Conservation (phyloP, 2,797 vertebrate genomes). For the Graptemys geographica region DNA sequence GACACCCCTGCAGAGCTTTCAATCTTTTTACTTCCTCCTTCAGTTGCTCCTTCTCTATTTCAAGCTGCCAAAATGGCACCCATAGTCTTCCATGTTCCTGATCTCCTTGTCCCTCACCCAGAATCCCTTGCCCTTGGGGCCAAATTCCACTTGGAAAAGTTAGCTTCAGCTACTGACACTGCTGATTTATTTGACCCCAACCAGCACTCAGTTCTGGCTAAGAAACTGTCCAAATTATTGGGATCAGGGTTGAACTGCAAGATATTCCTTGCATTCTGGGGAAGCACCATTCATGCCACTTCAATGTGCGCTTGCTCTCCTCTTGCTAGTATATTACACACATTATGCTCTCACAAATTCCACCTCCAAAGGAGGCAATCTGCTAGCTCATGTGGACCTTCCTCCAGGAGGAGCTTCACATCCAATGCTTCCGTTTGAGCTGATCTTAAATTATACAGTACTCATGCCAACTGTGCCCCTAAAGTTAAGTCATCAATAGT, state of each 20-base stretch:
- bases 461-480: neutral
- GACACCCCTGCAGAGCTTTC: too few species aligned
- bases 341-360: neutral
- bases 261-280: neutral
- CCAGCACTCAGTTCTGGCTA: too few species aligned
- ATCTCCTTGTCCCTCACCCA: too few species aligned
- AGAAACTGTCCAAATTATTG: neutral
- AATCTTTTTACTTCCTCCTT: too few species aligned
- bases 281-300: neutral
- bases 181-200: too few species aligned
- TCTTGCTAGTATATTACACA: neutral
- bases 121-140: too few species aligned
- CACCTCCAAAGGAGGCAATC: neutral
- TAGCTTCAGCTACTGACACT: too few species aligned
- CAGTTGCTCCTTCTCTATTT: too few species aligned
- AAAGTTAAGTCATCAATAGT: neutral
- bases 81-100: too few species aligned
- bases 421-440: neutral
- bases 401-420: neutral
- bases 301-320: neutral
- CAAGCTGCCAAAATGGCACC: too few species aligned
- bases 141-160: too few species aligned
- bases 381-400: neutral
- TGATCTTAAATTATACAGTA: too few species aligned
- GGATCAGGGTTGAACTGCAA: neutral